These are phyloP conservation scores for Drosophila nr. medialis DNA, from an alignment of 2,888 invertebrate species.

Conservation along the genomic window DNA sequence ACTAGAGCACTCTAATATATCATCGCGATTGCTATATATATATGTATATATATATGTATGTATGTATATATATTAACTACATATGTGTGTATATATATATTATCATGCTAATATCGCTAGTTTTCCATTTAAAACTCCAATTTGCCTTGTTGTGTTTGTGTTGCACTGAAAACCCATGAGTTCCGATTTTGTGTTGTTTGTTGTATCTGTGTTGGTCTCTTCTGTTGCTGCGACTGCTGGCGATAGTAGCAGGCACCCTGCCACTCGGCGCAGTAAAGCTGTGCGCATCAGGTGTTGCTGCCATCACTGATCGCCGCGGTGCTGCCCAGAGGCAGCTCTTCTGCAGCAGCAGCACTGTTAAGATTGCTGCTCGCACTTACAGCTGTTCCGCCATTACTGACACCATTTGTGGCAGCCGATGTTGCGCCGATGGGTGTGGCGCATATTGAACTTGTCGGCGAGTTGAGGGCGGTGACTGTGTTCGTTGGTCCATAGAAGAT, in stretches of 20 bases:
- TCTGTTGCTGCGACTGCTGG: slow-evolving; percentile 54
- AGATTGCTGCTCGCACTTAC: slow-evolving; percentile 50
- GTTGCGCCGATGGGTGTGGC: slow-evolving; percentile 74
- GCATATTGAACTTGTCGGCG: slow-evolving; percentile 83
- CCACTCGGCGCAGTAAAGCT: slow-evolving; percentile 71
- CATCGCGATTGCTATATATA: neutral
- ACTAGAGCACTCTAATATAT: slow-evolving; percentile 64
- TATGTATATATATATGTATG: slow-evolving; percentile 13
- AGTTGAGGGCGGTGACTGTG: slow-evolving; percentile 84
- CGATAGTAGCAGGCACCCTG: slow-evolving; percentile 65
- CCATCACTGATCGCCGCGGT: slow-evolving; percentile 49
- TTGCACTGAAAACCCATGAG: slow-evolving; percentile 75
- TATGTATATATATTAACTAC: slow-evolving; percentile 25
- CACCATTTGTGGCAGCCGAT: slow-evolving; percentile 18
- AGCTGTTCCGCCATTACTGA: slow-evolving; percentile 21
- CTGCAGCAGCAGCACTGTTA: slow-evolving; percentile 41
- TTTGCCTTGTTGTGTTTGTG: slow-evolving; percentile 66
- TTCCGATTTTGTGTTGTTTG: slow-evolving; percentile 64
- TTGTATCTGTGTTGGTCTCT: slow-evolving; percentile 52
- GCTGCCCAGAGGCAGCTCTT: slow-evolving; percentile 51
- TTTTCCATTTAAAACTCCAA: slow-evolving; percentile 61
- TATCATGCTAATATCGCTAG: slow-evolving; percentile 38
- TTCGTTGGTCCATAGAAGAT: slow-evolving; percentile 97
- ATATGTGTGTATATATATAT: slow-evolving; percentile 40
- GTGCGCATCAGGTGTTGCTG: slow-evolving; percentile 72